Conservation (phyloP, 2,888 invertebrate genomes). For the Ganaspis brasiliensis region DNA sequence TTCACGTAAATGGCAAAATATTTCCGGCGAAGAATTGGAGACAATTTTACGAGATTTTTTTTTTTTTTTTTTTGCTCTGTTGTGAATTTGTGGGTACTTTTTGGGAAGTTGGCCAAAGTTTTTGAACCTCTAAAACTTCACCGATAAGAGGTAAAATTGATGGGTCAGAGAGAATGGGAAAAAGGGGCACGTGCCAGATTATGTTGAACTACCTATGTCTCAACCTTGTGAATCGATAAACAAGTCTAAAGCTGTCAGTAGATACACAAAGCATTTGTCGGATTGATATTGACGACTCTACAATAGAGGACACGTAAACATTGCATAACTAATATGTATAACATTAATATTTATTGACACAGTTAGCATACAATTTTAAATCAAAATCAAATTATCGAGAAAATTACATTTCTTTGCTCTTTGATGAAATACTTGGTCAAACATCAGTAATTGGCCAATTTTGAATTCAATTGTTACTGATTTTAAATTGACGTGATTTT, state of each 20-base stretch:
- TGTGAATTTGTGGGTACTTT: background rate
- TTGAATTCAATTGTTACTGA: too few relatives aligned
- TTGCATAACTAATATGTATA: background rate
- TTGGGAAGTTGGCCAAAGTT: background rate
- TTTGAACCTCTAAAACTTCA: background rate
- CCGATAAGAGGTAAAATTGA: background rate
- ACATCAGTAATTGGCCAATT: too few relatives aligned
- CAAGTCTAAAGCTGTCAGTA: constrained; percentile 43
- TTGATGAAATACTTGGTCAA: too few relatives aligned
- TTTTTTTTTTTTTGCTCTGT: background rate
- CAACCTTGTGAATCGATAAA: constrained; percentile 55
- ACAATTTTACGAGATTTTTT: too few relatives aligned
- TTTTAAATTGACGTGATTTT: too few relatives aligned
- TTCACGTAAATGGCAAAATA: too few relatives aligned
- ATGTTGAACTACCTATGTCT: constrained; percentile 18
- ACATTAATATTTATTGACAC: background rate
- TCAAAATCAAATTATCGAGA: background rate
- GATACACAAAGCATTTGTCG: background rate
- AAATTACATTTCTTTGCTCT: too few relatives aligned
- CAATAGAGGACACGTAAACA: background rate
- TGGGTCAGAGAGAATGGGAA: background rate
- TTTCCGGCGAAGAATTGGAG: too few relatives aligned
- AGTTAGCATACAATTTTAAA: background rate
- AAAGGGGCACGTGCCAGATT: constrained; percentile 40
- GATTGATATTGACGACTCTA: background rate